Evolutionary conservation across 2,113 vertebrate species (phyloP).

Genomic region (Atractosteus spatula): DNA sequence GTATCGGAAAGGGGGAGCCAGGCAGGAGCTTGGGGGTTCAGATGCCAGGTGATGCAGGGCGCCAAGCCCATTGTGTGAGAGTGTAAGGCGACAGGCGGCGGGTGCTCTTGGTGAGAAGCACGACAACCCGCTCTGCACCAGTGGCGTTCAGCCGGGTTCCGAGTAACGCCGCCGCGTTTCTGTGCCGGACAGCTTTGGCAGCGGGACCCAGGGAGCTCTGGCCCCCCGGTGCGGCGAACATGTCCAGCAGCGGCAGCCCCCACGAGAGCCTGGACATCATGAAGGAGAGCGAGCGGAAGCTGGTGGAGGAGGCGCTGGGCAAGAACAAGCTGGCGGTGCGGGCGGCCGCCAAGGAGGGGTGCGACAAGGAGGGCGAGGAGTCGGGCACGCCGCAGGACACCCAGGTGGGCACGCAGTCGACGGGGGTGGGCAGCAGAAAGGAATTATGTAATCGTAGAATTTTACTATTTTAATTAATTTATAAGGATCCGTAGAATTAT

Average conservation of each 20-base stretch:
- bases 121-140: neutral
- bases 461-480: too few species aligned
- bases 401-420: slow-evolving; percentile 43
- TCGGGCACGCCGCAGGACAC: slow-evolving; percentile 54
- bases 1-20: too few species aligned
- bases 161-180: slow-evolving; percentile 8
- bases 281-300: slow-evolving; percentile 63
- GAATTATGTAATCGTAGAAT: too few species aligned
- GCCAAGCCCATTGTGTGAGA: slow-evolving; percentile 11
- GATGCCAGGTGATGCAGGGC: too few species aligned
- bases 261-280: slow-evolving; percentile 49
- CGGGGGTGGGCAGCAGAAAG: too few species aligned
- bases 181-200: too few species aligned
- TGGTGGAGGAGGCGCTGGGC: slow-evolving; percentile 49
- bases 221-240: slow-evolving; percentile 54
- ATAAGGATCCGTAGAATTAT: too few species aligned
- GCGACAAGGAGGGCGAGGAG: slow-evolving; percentile 62
- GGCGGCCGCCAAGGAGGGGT: slow-evolving; percentile 49
- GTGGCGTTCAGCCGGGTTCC: slow-evolving; percentile 9
- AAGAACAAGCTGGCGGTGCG: slow-evolving; percentile 56
- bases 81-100: neutral
- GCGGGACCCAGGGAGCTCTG: slow-evolving; percentile 5
- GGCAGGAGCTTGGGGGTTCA: too few species aligned
- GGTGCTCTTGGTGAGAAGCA: neutral
- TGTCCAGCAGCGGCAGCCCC: slow-evolving; percentile 62